Evolutionary conservation across 2,113 vertebrate species (phyloP).

Genomic region (Tursiops truncatus): DNA sequence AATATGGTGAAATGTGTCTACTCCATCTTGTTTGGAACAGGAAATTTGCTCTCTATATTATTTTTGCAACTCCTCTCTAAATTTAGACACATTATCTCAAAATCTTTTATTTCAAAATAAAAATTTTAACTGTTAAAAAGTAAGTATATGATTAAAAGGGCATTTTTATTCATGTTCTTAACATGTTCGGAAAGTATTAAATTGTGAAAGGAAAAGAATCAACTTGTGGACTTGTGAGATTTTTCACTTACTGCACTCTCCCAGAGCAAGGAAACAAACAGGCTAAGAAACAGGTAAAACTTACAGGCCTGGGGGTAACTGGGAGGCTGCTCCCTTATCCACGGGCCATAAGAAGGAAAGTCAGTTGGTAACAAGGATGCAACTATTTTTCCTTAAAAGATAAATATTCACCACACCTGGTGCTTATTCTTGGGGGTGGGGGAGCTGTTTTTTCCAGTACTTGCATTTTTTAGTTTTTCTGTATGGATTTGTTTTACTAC

Average conservation of each 20-base stretch:
- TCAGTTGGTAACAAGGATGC: neutral
- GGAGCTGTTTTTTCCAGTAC: neutral
- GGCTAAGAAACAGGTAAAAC: slow-evolving; percentile 39
- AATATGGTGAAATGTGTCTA: neutral
- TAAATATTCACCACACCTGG: neutral
- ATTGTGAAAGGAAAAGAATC: slow-evolving; percentile 32
- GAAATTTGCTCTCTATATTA: slow-evolving; percentile 10
- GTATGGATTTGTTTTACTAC: slow-evolving; percentile 28
- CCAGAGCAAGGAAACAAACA: slow-evolving; percentile 15
- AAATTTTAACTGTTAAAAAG: slow-evolving; percentile 21
- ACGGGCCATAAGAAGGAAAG: neutral
- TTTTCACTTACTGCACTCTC: slow-evolving; percentile 40
- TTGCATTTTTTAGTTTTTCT: slow-evolving; percentile 36
- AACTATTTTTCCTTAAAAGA: slow-evolving; percentile 44
- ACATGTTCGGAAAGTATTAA: slow-evolving; percentile 31
- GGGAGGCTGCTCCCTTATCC: neutral
- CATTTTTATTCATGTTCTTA: slow-evolving; percentile 33
- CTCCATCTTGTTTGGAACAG: slow-evolving; percentile 10
- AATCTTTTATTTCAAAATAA: slow-evolving; percentile 29
- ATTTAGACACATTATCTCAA: neutral
- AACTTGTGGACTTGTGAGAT: slow-evolving; percentile 16
- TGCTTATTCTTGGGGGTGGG: neutral
- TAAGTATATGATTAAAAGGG: neutral
- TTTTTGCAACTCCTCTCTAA: slow-evolving; percentile 38
- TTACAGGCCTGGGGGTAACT: neutral